Evolutionary conservation across 2,113 vertebrate species (phyloP).

Genomic region (Leiothrix lutea): DNA sequence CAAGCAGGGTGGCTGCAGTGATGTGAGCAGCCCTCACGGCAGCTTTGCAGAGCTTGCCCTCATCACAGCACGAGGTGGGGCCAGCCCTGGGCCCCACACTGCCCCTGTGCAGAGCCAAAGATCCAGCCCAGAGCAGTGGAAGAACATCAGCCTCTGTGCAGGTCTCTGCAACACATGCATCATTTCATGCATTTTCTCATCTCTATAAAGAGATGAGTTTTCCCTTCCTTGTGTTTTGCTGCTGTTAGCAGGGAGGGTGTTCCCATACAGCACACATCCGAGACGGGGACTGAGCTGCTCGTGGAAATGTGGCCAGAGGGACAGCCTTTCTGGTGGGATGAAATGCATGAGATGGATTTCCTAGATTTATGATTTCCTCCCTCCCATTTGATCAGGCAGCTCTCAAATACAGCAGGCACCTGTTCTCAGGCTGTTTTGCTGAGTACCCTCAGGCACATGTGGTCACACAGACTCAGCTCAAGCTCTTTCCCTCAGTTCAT

Average conservation of each 20-base stretch:
- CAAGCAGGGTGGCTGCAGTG: neutral
- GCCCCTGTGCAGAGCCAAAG: neutral
- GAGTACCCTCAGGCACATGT: neutral
- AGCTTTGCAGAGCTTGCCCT: neutral
- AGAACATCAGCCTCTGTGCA: neutral
- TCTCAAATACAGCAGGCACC: slow-evolving; percentile 2
- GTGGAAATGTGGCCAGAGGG: fast-evolving
- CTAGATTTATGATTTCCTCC: neutral
- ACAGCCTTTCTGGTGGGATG: neutral
- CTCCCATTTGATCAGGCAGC: neutral
- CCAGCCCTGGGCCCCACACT: neutral
- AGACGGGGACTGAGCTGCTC: fast-evolving
- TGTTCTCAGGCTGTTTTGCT: neutral
- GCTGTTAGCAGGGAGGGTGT: neutral
- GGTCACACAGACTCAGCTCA: neutral
- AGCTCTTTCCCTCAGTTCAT: neutral
- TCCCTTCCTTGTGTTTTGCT: neutral
- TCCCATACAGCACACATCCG: neutral
- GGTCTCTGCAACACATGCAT: neutral
- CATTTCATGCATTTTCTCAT: neutral
- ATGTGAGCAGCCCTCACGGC: neutral
- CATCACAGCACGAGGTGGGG: fast-evolving
- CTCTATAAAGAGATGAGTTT: neutral
- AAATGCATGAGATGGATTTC: neutral
- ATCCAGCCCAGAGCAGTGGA: neutral